Conservation (phyloP, 2,888 invertebrate genomes). For the Belgica antarctica region DNA sequence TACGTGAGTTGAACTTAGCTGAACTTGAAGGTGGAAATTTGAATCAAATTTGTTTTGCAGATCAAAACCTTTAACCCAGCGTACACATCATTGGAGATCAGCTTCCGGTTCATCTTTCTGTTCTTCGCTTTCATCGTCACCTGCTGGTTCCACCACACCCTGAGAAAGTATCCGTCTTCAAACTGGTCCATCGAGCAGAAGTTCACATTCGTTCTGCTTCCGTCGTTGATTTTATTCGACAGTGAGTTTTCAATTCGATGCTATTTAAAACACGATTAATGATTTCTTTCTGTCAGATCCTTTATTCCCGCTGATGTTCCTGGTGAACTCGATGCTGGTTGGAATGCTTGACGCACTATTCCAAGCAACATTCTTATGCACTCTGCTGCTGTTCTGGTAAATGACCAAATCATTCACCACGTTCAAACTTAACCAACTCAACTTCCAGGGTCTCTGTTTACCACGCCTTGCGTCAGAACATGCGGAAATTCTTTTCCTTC, state of each 20-base stretch:
- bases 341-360: constrained; percentile 88
- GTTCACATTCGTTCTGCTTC: constrained; percentile 87
- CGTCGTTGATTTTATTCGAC: constrained; percentile 84
- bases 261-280: neutral
- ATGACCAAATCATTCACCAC: neutral
- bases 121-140: constrained; percentile 80
- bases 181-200: constrained; percentile 99
- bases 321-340: constrained; percentile 85
- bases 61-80: constrained; percentile 94
- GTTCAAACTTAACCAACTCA: neutral
- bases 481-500: constrained; percentile 79
- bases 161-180: constrained; percentile 80
- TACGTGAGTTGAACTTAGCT: constrained; percentile 64
- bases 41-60: constrained; percentile 59
- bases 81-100: constrained; percentile 95
- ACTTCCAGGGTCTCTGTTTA: constrained; percentile 72
- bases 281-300: constrained; percentile 69
- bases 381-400: constrained; percentile 83
- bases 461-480: constrained; percentile 91
- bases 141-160: constrained; percentile 87
- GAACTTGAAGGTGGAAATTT: neutral
- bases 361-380: constrained; percentile 85
- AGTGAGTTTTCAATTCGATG: constrained; percentile 62
- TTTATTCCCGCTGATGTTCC: constrained; percentile 84
- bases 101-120: constrained; percentile 93